Percentiles rank a stretch among this genome's conserved stretches.
Evolutionary conservation across 2,113 vertebrate species (phyloP).

Genomic region (Carollia perspicillata): DNA sequence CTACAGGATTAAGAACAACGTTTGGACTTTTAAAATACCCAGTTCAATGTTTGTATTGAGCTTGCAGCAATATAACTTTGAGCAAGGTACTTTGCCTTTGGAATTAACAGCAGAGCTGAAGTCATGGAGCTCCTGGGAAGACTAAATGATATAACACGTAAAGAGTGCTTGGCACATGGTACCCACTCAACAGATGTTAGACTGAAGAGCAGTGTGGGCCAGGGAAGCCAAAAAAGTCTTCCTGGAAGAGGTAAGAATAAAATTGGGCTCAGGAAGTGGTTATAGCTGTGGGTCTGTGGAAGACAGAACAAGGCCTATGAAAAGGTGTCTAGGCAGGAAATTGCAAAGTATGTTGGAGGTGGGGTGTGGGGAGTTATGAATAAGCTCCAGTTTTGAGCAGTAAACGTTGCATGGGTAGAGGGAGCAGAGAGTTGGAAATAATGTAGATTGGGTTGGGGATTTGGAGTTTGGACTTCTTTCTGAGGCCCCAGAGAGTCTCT

Average conservation of each 20-base stretch:
- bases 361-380: neutral
- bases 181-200: neutral
- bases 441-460: neutral
- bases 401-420: rapidly evolving
- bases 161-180: neutral
- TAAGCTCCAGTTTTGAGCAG: neutral
- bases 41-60: neutral
- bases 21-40: neutral
- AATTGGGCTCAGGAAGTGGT: neutral
- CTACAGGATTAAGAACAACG: neutral
- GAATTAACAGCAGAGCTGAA: neutral
- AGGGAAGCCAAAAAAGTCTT: neutral
- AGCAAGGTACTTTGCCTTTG: neutral
- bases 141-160: neutral
- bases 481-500: neutral
- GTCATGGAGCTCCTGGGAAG: neutral
- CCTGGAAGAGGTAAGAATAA: conserved; percentile 7
- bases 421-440: neutral
- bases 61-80: neutral
- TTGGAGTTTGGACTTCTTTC: neutral
- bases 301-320: neutral
- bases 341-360: too few relatives aligned
- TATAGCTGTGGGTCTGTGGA: neutral
- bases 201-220: neutral
- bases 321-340: neutral